These are phyloP conservation scores for Ischnura elegans DNA, from an alignment of 2,888 invertebrate genomes.

Conservation along the genomic window DNA sequence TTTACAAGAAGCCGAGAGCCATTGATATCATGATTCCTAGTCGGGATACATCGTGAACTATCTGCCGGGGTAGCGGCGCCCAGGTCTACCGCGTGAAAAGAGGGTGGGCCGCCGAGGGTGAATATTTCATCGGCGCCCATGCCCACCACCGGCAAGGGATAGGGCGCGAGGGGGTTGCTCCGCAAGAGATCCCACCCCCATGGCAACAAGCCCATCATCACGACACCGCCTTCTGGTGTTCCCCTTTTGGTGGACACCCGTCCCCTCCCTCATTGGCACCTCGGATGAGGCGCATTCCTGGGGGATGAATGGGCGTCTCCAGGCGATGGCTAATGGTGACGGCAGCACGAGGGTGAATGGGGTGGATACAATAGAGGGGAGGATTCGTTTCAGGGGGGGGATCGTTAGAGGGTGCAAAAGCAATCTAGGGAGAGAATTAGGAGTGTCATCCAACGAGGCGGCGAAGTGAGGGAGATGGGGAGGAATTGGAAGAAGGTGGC, in stretches of 20 bases:
- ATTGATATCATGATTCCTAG: too few species aligned
- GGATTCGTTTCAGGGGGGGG: neutral
- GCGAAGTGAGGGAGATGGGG: neutral
- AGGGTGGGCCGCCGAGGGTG: too few species aligned
- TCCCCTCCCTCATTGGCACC: constrained; percentile 12
- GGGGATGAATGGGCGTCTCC: neutral
- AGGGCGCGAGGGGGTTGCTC: neutral
- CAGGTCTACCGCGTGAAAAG: too few species aligned
- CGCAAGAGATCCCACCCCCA: neutral
- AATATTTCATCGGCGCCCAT: too few species aligned
- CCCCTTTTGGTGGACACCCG: neutral
- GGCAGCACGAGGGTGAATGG: neutral
- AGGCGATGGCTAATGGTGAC: constrained; percentile 36
- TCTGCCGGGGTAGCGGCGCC: too few species aligned
- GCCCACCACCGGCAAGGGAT: neutral
- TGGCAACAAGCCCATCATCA: constrained; percentile 32
- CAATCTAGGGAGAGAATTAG: neutral
- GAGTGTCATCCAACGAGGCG: neutral
- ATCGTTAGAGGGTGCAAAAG: neutral
- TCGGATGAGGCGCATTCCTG: neutral
- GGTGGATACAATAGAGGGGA: neutral
- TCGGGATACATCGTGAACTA: too few species aligned
- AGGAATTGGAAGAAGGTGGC: too few species aligned
- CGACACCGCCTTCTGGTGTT: neutral
- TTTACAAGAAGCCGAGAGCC: too few species aligned